Evolutionary conservation across 2,888 invertebrate species (phyloP).

Genomic region (Glaucopsyche alexis): DNA sequence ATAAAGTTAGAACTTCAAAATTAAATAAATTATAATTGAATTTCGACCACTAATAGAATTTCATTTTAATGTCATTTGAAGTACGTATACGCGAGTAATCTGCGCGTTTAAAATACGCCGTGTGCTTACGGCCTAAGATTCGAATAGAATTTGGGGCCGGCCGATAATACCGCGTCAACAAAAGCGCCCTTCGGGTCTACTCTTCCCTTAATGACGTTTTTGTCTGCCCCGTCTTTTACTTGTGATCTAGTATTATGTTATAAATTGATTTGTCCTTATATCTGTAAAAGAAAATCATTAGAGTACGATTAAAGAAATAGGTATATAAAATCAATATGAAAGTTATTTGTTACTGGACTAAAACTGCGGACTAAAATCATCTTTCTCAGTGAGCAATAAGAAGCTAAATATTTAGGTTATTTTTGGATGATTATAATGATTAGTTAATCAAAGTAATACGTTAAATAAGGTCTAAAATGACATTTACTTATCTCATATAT

Average conservation of each 20-base stretch:
- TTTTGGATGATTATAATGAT: too few species aligned
- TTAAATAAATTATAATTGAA: too few species aligned
- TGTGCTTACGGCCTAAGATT: constrained; percentile 28
- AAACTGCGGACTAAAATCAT: too few species aligned
- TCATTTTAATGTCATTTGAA: too few species aligned
- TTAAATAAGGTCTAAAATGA: neutral
- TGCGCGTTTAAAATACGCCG: too few species aligned
- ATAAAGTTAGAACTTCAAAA: too few species aligned
- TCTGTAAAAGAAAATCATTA: neutral
- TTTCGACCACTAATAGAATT: too few species aligned
- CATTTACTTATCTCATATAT: neutral
- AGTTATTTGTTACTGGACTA: too few species aligned
- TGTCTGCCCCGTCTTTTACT: constrained; percentile 42
- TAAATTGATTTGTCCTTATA: constrained; percentile 41
- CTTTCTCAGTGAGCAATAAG: too few species aligned
- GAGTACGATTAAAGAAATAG: neutral
- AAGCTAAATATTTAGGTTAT: too few species aligned
- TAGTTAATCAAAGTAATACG: too few species aligned
- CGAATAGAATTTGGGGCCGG: constrained; percentile 42
- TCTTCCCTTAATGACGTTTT: constrained; percentile 48
- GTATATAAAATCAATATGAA: neutral
- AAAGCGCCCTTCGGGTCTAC: constrained; percentile 45
- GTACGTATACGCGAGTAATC: too few species aligned
- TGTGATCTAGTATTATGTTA: constrained; percentile 45
- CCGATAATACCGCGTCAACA: constrained; percentile 46